Evolutionary conservation across 2,888 invertebrate species (phyloP), one percentile per base, ranked within the genome.

Genomic region (Melinaea marsaeus): DNA sequence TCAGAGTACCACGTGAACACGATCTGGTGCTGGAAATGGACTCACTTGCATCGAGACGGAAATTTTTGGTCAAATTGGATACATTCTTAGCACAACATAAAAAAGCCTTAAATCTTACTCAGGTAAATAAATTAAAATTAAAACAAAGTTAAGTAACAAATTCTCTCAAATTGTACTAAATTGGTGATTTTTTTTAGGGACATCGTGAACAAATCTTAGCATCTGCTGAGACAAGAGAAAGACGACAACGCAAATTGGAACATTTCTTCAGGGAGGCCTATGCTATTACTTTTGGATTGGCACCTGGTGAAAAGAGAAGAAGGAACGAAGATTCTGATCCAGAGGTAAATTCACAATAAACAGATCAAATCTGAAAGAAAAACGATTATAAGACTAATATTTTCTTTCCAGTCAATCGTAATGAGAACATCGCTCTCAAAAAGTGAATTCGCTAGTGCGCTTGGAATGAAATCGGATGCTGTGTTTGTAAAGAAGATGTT

Each of bases 401-500:
- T 22, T 22, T 22, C 22, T 22, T 22, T 22, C 22, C 80, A 90
- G 64, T 95, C 97, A 59, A 97, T 97, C 68, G 97, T 97, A 0
- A 98, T 98, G 98, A 91, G 97, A 59, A 98, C 98, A 0, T 97
- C 97, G 0, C 83, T 98, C 64, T 97, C 97, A 0, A 97, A 96
- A 78, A 93, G 95, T 58, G 98, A 99, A 84, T 98, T 99, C 77
- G 98, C 98, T 0, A 96, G 96, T 60, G 98, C 98, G 0, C 89
- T 99, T 4, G 99, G 98, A 48, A 99, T 99, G 99, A 96, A 96
- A 80, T 92, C 96, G 0, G 97, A 98, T 75, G 98, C 98, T 33
- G 95, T 98, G 61, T 99, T 99, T 80, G 98, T 99, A 0, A 95
- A 96, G 76, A 97, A 98, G 86, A 98, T 99, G 98, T 99, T 99